Percentiles rank a stretch among this genome's conserved stretches.
Evolutionary conservation across 92 coral and sea anemone species (phyloP).

Genomic region (Blastomussa wellsi): DNA sequence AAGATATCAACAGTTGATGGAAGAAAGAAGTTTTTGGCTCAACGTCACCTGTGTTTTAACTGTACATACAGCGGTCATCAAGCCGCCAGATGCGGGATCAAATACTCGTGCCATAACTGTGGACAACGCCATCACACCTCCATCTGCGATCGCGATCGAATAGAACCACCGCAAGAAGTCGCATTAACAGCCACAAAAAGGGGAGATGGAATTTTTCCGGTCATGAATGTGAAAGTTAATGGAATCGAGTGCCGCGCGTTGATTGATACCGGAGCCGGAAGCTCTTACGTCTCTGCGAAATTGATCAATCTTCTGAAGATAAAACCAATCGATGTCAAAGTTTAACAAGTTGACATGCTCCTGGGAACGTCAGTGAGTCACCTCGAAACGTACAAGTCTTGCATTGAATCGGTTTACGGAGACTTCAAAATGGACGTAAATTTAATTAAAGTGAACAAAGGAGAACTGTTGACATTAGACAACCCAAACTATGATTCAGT

Average conservation of each 20-base stretch:
- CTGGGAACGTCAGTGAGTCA: conserved; percentile 47
- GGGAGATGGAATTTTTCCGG: too few relatives aligned
- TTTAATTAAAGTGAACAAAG: conserved; percentile 59
- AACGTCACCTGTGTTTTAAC: too few relatives aligned
- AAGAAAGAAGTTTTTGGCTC: too few relatives aligned
- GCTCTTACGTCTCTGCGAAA: conserved; percentile 34
- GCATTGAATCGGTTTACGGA: conserved; percentile 41
- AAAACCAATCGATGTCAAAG: conserved; percentile 38
- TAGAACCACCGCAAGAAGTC: not conserved
- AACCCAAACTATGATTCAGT: conserved; percentile 45
- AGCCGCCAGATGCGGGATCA: too few relatives aligned
- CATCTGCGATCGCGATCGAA: conserved; percentile 45
- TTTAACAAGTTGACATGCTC: conserved; percentile 55
- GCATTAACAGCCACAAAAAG: too few relatives aligned
- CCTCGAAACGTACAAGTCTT: conserved; percentile 48
- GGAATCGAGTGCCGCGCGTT: conserved; percentile 28
- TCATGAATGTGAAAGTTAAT: too few relatives aligned
- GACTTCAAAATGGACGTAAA: conserved; percentile 52
- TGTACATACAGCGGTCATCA: too few relatives aligned
- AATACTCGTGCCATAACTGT: conserved; percentile 23
- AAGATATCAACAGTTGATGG: too few relatives aligned
- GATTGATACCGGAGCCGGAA: conserved; percentile 25
- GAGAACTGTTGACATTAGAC: conserved; percentile 54
- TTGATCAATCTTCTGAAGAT: conserved; percentile 12
- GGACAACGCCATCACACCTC: conserved; percentile 36